Evolutionary conservation across 2,888 invertebrate genomes (phyloP).

Genomic region (Cataglyphis altisquamis): DNA sequence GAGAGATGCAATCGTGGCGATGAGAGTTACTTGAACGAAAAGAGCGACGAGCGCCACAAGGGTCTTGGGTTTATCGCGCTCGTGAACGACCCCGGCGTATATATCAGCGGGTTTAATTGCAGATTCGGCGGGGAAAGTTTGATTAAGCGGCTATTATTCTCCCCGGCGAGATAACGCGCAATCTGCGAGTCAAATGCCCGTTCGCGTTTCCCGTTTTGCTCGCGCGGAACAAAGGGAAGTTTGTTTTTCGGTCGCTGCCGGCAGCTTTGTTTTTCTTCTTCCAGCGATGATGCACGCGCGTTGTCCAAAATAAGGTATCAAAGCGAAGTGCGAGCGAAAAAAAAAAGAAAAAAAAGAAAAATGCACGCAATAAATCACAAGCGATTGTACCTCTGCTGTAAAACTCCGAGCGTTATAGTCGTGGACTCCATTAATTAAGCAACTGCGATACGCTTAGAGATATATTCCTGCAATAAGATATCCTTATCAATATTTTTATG

Average conservation of each 20-base stretch:
- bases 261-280: background rate
- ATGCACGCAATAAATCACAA: background rate
- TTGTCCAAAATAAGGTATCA: constrained; percentile 21
- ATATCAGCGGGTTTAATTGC: constrained; percentile 56
- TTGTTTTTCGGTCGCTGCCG: constrained; percentile 25
- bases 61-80: constrained; percentile 54
- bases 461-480: background rate
- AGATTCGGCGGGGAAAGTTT: constrained; percentile 55
- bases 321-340: background rate
- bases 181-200: constrained; percentile 59
- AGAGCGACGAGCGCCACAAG: constrained; percentile 12
- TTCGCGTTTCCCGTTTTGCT: constrained; percentile 5
- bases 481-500: background rate
- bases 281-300: background rate
- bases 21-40: constrained; percentile 33
- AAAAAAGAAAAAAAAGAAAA: background rate
- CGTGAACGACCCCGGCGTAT: constrained; percentile 38
- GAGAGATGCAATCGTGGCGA: constrained; percentile 35
- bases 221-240: constrained; percentile 49
- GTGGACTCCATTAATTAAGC: background rate
- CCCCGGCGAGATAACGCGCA: constrained; percentile 50
- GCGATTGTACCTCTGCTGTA: background rate
- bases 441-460: background rate
- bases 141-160: constrained; percentile 60
- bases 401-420: background rate